Evolutionary conservation across 2,113 vertebrate genomes (phyloP), one percentile per base, ranked within the genome.

Genomic region (Hippocampus guttulatus): DNA sequence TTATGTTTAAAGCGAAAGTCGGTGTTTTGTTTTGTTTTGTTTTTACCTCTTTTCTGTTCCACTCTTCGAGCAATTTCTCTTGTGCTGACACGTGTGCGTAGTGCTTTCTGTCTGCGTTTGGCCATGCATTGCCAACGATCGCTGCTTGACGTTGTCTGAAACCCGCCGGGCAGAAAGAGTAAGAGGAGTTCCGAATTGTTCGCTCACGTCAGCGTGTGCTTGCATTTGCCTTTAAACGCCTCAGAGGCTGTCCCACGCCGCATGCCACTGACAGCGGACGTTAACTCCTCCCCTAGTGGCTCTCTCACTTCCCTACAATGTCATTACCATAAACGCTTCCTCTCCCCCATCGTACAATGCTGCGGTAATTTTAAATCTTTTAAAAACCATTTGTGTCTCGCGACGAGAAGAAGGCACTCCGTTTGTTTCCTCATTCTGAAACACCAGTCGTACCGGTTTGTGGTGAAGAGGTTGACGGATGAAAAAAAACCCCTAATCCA

Each of bases 41-140:
- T 72, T 88, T 84, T 90, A 93, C 92, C 92, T 92, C 83, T 79
- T 75, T 82, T 81, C 70, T 78, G 70, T 68, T 80, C 45, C 64
- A 45, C 67, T 74, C 73, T 85, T 78, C 76, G 4, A 64, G 75
- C 83, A 77, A 88, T 88, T 88, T 86, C 84, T 88, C 81, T 81
- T 76, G 69, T 73, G 80, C 15, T 73, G 58, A 52, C 57, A 70
- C 51, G n/a, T 66, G 9, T 41, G 8, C 57, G 21, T 51, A 6
- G 51, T 16, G 51, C 60, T 68, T 33, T 71, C 30, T 58, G 3
- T 64, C 21, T 45, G 51, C 54, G 51, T 64, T 16, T 61, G 20
- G 14, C 61, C 25, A 5, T 58, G 64, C 9, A 40, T 65, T 67
- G 73, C 60, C 81, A 64, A 71, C 70, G 83, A 69, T 55, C 61